Percentiles rank a stretch among this genome's conserved stretches.
phyloP scores from a whole-genome alignment of 2,888 invertebrate species.

The Agonopterix heracliana region DNA sequence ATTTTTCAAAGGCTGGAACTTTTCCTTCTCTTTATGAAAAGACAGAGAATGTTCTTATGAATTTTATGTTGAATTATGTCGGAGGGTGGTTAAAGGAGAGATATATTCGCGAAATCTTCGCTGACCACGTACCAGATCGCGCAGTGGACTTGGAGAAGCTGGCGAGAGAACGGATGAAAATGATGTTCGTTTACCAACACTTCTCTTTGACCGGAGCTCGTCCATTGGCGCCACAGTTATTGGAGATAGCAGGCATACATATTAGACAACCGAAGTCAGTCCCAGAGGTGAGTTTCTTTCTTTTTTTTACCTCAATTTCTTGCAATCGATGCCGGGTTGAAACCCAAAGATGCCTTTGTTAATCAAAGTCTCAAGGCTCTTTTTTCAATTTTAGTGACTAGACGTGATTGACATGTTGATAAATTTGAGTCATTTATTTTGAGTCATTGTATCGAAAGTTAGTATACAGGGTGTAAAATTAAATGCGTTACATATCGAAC shows the following conservation, averaged over 20 bases:
- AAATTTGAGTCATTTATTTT: no score
- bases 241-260: conserved; percentile 79
- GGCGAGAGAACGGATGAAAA: conserved; percentile 58
- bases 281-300: conserved; percentile 28
- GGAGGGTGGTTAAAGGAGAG: conserved; percentile 13
- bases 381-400: no score
- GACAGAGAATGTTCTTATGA: conserved; percentile 33
- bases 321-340: no score
- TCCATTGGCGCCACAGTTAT: conserved; percentile 67
- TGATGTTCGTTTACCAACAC: conserved; percentile 78
- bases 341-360: no score
- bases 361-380: no score
- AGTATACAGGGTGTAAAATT: no score
- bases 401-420: no score
- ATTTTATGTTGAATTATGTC: conserved; percentile 26
- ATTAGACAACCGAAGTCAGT: conserved; percentile 35
- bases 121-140: conserved; percentile 52
- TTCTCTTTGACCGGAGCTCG: conserved; percentile 73
- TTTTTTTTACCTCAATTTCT: no score
- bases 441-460: no score
- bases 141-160: conserved; percentile 62
- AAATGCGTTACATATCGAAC: no score
- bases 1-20: conserved; percentile 48
- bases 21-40: conserved; percentile 38
- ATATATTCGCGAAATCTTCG: conserved; percentile 48